Base-by-base conservation (phyloP, 2,888 invertebrate genomes). In the Formica aserva region DNA sequence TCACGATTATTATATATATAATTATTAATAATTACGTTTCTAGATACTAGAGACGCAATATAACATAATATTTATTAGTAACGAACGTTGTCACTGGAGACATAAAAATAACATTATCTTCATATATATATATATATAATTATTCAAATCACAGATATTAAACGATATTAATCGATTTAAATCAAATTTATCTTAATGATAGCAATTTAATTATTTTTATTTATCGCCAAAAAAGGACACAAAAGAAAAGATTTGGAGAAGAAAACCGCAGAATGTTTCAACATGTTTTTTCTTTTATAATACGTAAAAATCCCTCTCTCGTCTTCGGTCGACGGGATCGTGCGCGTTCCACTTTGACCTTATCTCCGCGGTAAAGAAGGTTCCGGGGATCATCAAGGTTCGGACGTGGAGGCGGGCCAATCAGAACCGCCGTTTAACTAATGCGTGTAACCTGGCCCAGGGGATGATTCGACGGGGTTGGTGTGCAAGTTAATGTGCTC, bases 361-460 rank as follows among this genome's bases (percentile, higher is more conserved):
- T 75, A 63, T 38, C 72, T 45, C 57, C 45, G 41, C 74, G 78
- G 77, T 57, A 83, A 78, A 84, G 66, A 78, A 84, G 60, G 69
- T 74, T 72, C 52, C 62, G 29, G 69, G 55, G 26, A 83, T 83
- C 81, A 77, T 76, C 72, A 75, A 67, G 52, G 76, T 55, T 63
- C 69, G 63, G 35, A 75, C 45, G 74, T 69, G 77, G 77, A 84
- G 82, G 83, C 75, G 83, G 84, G 87, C 92, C 92, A 92, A 92
- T 92, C 92, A 86, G 88, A 87, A 88, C 66, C 62, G 85, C 87
- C 90, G 92, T 92, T 92, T 92, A 91, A 91, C 90, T 92, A 92
- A 92, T 92, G 91, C 91, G 85, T 86, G 87, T 91, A 91, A 92
- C 91, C 86, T 84, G 91, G 83, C 92, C 89, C 92, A 74, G 72